These are phyloP conservation scores for Dysmachus trigonus DNA, from an alignment of 2,888 invertebrate genomes.

Conservation along the genomic window DNA sequence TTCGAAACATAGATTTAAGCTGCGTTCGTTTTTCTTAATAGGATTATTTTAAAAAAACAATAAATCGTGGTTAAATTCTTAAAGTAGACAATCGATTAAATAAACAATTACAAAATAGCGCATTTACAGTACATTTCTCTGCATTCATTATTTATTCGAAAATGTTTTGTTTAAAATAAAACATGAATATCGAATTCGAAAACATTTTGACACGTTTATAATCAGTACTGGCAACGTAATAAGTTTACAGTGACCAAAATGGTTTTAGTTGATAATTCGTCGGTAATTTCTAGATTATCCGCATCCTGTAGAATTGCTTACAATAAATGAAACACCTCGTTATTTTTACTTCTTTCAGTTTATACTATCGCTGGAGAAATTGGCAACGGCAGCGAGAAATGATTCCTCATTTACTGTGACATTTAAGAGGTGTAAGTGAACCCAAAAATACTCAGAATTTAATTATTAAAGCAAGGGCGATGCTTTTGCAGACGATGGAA, in stretches of 20 bases:
- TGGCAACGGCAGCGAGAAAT: slow-evolving; percentile 85
- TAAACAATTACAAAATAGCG: background rate
- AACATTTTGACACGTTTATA: slow-evolving; percentile 9
- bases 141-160: background rate
- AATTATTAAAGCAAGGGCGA: background rate
- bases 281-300: slow-evolving; percentile 56
- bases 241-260: slow-evolving; percentile 53
- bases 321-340: background rate
- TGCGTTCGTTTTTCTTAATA: background rate
- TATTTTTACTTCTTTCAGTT: slow-evolving; percentile 55
- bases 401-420: slow-evolving; percentile 86
- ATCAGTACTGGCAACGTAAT: slow-evolving; percentile 4
- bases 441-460: background rate
- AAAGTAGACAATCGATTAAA: background rate
- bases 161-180: background rate
- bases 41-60: background rate
- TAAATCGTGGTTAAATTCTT: background rate
- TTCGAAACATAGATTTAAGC: background rate
- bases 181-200: background rate
- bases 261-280: slow-evolving; percentile 64
- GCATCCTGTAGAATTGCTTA: background rate
- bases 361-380: slow-evolving; percentile 59
- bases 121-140: background rate
- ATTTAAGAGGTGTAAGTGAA: slow-evolving; percentile 90
- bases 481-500: slow-evolving; percentile 76